phyloP scores from a whole-genome alignment of 2,888 invertebrate species.

The Campoplex nolae region DNA sequence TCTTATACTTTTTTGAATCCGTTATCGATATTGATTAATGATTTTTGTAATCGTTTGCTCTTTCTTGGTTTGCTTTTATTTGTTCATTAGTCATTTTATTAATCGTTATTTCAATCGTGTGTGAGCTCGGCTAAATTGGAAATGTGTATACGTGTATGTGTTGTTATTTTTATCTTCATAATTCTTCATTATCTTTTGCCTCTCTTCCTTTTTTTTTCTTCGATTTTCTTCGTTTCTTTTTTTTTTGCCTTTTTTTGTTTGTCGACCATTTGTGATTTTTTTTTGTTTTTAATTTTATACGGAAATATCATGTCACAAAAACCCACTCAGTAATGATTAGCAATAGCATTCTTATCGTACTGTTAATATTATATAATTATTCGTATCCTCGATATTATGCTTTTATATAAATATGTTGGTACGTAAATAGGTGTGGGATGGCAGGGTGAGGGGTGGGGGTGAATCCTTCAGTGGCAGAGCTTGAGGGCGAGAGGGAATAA shows the following conservation, averaged over 20 bases:
- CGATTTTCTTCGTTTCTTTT: slow-evolving; percentile 67
- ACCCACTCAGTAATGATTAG: slow-evolving; percentile 84
- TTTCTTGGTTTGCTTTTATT: slow-evolving; percentile 25
- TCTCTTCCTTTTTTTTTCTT: slow-evolving; percentile 53
- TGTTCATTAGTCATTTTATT: slow-evolving; percentile 47
- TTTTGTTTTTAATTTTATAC: slow-evolving; percentile 75
- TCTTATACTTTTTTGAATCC: slow-evolving; percentile 64
- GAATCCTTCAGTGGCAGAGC: slow-evolving; percentile 54
- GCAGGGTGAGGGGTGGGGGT: slow-evolving; percentile 31
- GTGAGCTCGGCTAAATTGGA: slow-evolving; percentile 51
- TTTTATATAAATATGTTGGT: slow-evolving; percentile 83
- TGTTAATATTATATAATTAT: slow-evolving; percentile 84
- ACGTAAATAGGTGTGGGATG: slow-evolving; percentile 57
- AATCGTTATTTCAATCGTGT: slow-evolving; percentile 64
- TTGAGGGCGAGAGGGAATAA: slow-evolving; percentile 27
- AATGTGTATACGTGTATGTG: slow-evolving; percentile 63
- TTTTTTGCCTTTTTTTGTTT: slow-evolving; percentile 47
- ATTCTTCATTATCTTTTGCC: slow-evolving; percentile 65
- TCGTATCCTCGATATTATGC: slow-evolving; percentile 84
- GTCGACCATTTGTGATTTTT: slow-evolving; percentile 55
- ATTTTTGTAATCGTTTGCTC: slow-evolving; percentile 58
- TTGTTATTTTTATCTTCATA: slow-evolving; percentile 57
- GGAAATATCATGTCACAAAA: slow-evolving; percentile 84
- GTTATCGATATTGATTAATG: slow-evolving; percentile 68
- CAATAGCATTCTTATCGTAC: slow-evolving; percentile 84